phyloP scores from a whole-genome alignment of 1,140 invertebrate genomes.

The Macrosteles quadrilineatus region DNA sequence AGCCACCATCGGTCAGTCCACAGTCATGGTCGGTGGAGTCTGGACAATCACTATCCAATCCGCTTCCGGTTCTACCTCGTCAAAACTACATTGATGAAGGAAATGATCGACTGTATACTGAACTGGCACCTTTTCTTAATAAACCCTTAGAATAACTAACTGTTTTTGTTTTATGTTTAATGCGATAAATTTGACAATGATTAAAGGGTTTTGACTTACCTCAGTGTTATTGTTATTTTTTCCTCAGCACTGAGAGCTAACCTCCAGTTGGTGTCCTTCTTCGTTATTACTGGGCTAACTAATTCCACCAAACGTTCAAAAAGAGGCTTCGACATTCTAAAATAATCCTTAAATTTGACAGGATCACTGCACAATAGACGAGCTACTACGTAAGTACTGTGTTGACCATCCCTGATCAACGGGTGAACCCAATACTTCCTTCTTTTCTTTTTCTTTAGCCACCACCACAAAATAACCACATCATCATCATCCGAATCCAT shows the following conservation, averaged over 20 bases:
- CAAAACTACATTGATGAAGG: too few species aligned
- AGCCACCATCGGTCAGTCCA: neutral
- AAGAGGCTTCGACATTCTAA: constrained; percentile 24
- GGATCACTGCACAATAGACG: constrained; percentile 15
- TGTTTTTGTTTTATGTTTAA: constrained; percentile 6
- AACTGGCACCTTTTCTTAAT: constrained; percentile 28
- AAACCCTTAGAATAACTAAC: neutral
- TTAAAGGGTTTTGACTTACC: constrained; percentile 27
- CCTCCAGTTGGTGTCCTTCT: constrained; percentile 21
- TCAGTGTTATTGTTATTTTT: constrained; percentile 27
- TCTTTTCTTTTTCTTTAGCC: neutral
- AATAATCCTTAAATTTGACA: constrained; percentile 29
- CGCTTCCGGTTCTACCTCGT: too few species aligned
- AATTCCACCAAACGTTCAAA: constrained; percentile 18
- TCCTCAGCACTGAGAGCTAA: constrained; percentile 27
- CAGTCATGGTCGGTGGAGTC: too few species aligned
- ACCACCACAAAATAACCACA: neutral
- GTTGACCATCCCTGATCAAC: constrained; percentile 14
- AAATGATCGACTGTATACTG: constrained; percentile 15
- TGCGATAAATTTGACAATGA: constrained; percentile 17
- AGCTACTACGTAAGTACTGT: constrained; percentile 16
- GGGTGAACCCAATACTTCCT: constrained; percentile 20
- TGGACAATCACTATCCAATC: too few species aligned
- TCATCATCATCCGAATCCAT: neutral
- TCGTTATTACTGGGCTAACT: constrained; percentile 17